phyloP scores from a whole-genome alignment of 2,797 vertebrate species.

The Garrulus glandarius region DNA sequence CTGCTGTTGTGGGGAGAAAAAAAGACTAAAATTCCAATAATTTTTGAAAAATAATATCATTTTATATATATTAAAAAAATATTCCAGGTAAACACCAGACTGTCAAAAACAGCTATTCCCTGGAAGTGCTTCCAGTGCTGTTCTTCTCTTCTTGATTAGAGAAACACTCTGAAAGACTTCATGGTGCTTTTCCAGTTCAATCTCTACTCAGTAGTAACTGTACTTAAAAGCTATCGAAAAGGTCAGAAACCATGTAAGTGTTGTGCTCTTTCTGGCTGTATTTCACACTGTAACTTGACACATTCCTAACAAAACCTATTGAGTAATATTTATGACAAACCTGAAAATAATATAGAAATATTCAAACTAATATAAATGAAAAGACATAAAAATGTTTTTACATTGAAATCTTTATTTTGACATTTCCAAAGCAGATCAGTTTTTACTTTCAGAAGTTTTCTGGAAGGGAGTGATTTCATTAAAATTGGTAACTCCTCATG shows the following conservation, averaged over 20 bases:
- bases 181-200: not conserved
- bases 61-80: not conserved
- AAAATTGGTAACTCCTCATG: not conserved
- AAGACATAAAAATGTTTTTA: not conserved
- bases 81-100: not conserved
- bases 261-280: not conserved
- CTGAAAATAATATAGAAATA: not conserved
- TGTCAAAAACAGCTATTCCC: not conserved
- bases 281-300: not conserved
- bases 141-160: not conserved
- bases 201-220: not conserved
- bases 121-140: not conserved
- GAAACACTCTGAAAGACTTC: not conserved
- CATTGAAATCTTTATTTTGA: not conserved
- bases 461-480: not conserved
- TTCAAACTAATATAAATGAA: not conserved
- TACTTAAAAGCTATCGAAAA: not conserved
- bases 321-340: not conserved
- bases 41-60: not conserved
- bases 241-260: not conserved
- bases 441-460: not conserved
- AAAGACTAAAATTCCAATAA: rapidly evolving
- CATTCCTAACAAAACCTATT: not conserved
- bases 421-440: not conserved
- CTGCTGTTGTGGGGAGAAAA: not conserved